Conservation (phyloP, 2,113 vertebrate species). For the Andinoacara biseriatus region DNA sequence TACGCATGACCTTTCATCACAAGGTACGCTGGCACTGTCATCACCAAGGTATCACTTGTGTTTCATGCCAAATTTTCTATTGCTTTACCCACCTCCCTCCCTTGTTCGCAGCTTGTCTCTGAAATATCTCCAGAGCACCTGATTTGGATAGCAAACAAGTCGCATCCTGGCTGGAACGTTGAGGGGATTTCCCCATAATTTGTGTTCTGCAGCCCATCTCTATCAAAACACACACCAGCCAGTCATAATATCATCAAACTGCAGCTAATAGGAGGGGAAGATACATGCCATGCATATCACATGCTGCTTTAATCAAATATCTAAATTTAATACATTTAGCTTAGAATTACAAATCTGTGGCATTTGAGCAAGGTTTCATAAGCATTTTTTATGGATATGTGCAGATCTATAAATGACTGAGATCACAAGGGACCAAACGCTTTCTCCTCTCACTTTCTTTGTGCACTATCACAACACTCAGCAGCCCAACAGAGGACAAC, state of each 20-base stretch:
- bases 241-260: conserved; percentile 30
- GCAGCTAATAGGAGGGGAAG: conserved; percentile 17
- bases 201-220: conserved; percentile 19
- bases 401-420: not conserved
- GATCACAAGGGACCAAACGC: not conserved
- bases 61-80: conserved; percentile 14
- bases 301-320: conserved; percentile 29
- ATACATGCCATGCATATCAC: conserved; percentile 26
- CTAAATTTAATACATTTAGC: conserved; percentile 15
- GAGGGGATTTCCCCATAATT: conserved; percentile 37
- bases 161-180: conserved; percentile 20
- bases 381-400: not conserved
- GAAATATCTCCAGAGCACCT: conserved; percentile 38
- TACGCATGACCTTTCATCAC: conserved; percentile 49
- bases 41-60: conserved; percentile 39
- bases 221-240: conserved; percentile 34
- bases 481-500: conserved; percentile 65
- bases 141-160: conserved; percentile 61
- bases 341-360: conserved; percentile 13
- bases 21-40: conserved; percentile 36
- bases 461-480: conserved; percentile 42
- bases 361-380: not conserved
- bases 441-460: conserved; percentile 16
- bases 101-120: conserved; percentile 28
- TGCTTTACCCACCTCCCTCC: not conserved